Conservation (phyloP, 2,888 invertebrate genomes). For the Meghimatium bilineatum region DNA sequence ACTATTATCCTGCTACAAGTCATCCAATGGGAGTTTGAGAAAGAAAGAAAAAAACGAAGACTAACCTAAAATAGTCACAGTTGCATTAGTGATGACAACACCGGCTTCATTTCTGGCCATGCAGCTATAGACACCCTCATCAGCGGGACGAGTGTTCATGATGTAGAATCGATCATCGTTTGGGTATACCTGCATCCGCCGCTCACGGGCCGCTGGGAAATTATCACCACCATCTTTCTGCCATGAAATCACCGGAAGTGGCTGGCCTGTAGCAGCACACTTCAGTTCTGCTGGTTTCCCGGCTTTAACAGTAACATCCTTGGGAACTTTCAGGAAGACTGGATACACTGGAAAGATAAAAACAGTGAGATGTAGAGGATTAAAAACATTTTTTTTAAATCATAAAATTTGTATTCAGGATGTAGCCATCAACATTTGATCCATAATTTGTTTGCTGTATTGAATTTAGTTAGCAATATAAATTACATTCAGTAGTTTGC, state of each 20-base stretch:
- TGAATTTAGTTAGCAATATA: too few relatives aligned
- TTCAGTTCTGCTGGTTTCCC: constrained; percentile 91
- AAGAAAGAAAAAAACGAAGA: not conserved
- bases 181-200: constrained; percentile 94
- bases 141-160: constrained; percentile 89
- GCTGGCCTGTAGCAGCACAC: constrained; percentile 93
- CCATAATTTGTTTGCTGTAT: too few relatives aligned
- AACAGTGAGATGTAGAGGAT: not conserved
- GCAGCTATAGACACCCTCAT: constrained; percentile 95
- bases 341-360: constrained; percentile 81
- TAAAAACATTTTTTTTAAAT: too few relatives aligned
- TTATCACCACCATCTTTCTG: constrained; percentile 78
- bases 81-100: constrained; percentile 89
- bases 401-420: too few relatives aligned
- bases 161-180: constrained; percentile 94
- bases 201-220: constrained; percentile 94
- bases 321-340: constrained; percentile 88
- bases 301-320: constrained; percentile 88
- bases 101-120: constrained; percentile 94
- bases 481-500: too few relatives aligned
- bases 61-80: constrained; percentile 84
- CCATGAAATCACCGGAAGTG: constrained; percentile 82
- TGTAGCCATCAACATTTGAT: too few relatives aligned
- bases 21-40: too few relatives aligned
- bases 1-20: too few relatives aligned